Percentiles rank a stretch among this genome's conserved stretches.
phyloP scores from a whole-genome alignment of 2,113 vertebrate genomes.

The Cebus imitator region DNA sequence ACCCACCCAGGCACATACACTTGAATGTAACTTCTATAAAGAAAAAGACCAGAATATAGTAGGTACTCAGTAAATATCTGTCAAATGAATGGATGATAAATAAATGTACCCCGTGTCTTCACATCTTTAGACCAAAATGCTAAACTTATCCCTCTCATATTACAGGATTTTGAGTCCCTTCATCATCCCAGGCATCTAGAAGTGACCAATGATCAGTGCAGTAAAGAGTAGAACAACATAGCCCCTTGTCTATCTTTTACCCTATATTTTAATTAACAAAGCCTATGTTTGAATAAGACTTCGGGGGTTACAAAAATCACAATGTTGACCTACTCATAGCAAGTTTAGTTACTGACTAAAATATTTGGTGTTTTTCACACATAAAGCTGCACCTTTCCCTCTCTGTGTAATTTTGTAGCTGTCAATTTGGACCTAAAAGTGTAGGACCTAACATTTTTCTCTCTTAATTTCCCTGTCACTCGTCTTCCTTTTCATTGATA shows the following conservation, averaged over 20 bases:
- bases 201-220: background rate
- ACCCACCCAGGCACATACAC: background rate
- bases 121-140: background rate
- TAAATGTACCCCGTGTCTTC: background rate
- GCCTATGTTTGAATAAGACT: background rate
- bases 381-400: background rate
- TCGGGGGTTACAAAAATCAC: background rate
- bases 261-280: slow-evolving; percentile 12
- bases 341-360: background rate
- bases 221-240: background rate
- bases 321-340: background rate
- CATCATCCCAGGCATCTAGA: background rate
- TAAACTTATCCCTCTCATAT: background rate
- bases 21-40: background rate
- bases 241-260: background rate
- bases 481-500: background rate
- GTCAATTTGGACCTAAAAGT: background rate
- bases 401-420: background rate
- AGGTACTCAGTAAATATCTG: background rate
- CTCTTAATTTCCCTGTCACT: background rate
- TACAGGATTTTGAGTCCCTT: background rate
- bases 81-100: background rate
- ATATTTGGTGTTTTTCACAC: background rate
- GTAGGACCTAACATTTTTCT: background rate
- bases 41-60: background rate